Conservation (phyloP, 2,113 vertebrate genomes). For the Herpetotheres cachinnans region DNA sequence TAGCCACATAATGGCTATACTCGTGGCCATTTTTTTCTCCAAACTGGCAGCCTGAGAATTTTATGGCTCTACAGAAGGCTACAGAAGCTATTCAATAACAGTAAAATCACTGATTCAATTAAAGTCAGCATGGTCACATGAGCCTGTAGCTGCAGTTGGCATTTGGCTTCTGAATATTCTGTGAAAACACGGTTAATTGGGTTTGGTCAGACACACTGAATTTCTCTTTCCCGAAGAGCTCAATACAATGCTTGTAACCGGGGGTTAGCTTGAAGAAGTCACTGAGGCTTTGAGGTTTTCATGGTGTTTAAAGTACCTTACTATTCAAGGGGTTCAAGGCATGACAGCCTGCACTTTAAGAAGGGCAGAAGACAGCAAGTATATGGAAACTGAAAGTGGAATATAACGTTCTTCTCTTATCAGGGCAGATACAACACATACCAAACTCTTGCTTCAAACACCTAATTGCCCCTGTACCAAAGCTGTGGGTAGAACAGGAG, state of each 20-base stretch:
- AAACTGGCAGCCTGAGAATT: background rate
- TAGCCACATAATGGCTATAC: background rate
- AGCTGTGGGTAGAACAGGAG: background rate
- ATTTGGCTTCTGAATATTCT: background rate
- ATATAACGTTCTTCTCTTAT: background rate
- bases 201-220: background rate
- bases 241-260: background rate
- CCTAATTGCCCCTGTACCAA: background rate
- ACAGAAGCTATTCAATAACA: background rate
- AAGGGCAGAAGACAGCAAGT: background rate
- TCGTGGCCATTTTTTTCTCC: background rate
- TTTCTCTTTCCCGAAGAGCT: background rate
- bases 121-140: background rate
- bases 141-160: background rate
- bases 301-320: background rate
- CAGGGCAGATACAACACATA: background rate
- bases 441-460: background rate
- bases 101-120: background rate
- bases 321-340: background rate
- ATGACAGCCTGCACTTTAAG: background rate
- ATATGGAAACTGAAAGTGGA: background rate
- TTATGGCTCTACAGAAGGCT: background rate
- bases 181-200: background rate
- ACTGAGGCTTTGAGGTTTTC: background rate
- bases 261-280: background rate